Percentiles rank a stretch among this genome's conserved stretches.
These are phyloP conservation scores for Hirtodrosophila confusa DNA, from an alignment of 2,888 invertebrate species.

Conservation along the genomic window DNA sequence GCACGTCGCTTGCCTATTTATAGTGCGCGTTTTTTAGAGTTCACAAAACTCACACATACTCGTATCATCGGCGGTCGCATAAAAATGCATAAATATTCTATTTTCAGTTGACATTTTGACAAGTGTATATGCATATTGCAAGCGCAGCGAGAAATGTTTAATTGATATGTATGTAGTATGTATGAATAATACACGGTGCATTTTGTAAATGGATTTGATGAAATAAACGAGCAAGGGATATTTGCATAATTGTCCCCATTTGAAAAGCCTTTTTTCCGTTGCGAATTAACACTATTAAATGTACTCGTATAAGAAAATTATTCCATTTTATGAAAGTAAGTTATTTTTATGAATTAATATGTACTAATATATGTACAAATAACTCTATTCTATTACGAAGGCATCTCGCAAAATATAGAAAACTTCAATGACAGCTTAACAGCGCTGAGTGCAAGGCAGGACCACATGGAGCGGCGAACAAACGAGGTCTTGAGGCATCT, in stretches of 20 bases:
- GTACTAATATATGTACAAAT: too few species aligned
- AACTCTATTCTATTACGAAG: constrained; percentile 2
- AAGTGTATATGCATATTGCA: constrained; percentile 67
- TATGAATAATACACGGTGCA: constrained; percentile 30
- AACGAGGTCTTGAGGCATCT: constrained; percentile 30
- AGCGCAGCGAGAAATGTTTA: constrained; percentile 46
- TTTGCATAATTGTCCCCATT: constrained; percentile 25
- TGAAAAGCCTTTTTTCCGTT: constrained; percentile 16
- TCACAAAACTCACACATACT: constrained; percentile 46
- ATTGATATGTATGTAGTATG: constrained; percentile 40
- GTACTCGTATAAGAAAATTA: too few species aligned
- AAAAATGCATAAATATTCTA: constrained; percentile 71
- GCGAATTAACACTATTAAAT: constrained; percentile 13
- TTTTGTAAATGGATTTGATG: constrained; percentile 40
- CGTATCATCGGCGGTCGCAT: constrained; percentile 30
- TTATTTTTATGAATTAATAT: background rate
- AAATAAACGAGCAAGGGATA: constrained; percentile 30
- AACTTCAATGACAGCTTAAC: constrained; percentile 37
- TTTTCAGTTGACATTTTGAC: constrained; percentile 73
- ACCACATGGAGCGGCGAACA: constrained; percentile 53
- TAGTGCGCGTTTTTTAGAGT: constrained; percentile 44
- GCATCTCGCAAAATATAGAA: constrained; percentile 24
- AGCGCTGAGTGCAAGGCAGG: constrained; percentile 31
- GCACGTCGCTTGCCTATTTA: constrained; percentile 33
- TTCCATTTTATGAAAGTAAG: background rate